These are phyloP conservation scores for Harpegnathos saltator DNA, from an alignment of 1,140 invertebrate genomes.

Conservation along the genomic window DNA sequence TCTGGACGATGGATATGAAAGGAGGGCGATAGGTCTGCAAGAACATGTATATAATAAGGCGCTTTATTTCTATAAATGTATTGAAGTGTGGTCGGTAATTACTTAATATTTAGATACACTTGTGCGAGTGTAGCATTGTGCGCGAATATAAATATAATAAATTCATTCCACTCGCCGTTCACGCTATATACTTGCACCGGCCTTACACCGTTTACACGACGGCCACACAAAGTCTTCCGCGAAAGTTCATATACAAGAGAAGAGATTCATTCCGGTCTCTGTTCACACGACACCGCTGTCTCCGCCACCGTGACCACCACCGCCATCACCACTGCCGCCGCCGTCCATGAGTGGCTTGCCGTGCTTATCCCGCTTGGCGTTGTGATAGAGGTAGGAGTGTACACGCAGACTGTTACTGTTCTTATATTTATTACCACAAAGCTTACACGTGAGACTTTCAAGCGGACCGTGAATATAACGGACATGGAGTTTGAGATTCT, in stretches of 20 bases:
- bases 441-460: slow-evolving; percentile 84
- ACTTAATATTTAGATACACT: slow-evolving; percentile 25
- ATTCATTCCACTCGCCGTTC: slow-evolving; percentile 34
- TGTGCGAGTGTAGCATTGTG: slow-evolving; percentile 18
- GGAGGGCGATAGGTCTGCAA: slow-evolving; percentile 7
- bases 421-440: slow-evolving; percentile 85
- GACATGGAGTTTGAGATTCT: slow-evolving; percentile 85
- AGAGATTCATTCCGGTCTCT: neutral
- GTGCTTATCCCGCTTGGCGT: slow-evolving; percentile 82
- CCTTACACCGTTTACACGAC: neutral
- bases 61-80: slow-evolving; percentile 59
- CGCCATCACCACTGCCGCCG: slow-evolving; percentile 29
- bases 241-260: neutral
- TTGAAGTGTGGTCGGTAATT: slow-evolving; percentile 47
- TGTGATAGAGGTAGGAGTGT: slow-evolving; percentile 86
- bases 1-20: neutral
- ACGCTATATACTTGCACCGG: neutral
- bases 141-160: slow-evolving; percentile 45
- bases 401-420: slow-evolving; percentile 86
- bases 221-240: neutral
- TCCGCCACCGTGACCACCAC: neutral
- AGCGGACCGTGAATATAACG: slow-evolving; percentile 84
- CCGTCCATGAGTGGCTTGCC: slow-evolving; percentile 75
- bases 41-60: slow-evolving; percentile 51
- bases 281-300: slow-evolving; percentile 9